Percentiles rank a stretch among this genome's conserved stretches.
phyloP scores from a whole-genome alignment of 2,113 vertebrate genomes.

The Leucosticte australis region DNA sequence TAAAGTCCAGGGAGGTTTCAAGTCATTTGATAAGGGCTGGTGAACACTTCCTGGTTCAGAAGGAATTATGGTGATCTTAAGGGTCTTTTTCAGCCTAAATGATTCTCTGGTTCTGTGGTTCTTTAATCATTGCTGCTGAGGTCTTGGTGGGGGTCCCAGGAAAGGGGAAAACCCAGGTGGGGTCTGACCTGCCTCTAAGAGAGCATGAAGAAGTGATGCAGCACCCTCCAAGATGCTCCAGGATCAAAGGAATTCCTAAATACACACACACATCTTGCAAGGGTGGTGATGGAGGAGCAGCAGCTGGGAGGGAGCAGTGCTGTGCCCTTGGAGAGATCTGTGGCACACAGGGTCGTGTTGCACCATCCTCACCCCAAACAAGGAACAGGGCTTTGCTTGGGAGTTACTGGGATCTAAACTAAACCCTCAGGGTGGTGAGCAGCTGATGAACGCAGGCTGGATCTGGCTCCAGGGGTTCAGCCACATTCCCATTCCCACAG shows the following conservation, averaged over 20 bases:
- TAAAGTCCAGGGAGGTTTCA: background rate
- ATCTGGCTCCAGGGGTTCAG: background rate
- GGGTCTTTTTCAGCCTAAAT: background rate
- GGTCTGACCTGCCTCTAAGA: no score
- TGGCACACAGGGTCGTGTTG: background rate
- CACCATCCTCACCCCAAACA: background rate
- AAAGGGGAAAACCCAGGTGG: background rate
- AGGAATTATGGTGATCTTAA: background rate
- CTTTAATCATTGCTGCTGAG: background rate
- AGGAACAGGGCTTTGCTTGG: background rate
- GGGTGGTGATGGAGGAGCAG: background rate
- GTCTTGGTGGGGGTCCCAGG: background rate
- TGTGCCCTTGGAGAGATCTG: accelerated
- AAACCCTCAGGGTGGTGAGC: background rate
- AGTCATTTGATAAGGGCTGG: background rate
- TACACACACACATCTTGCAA: accelerated
- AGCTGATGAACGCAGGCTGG: background rate
- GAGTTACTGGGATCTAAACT: background rate
- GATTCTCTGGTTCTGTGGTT: background rate
- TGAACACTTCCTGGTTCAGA: background rate
- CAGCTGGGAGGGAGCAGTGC: background rate
- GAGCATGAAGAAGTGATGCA: no score
- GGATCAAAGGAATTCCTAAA: background rate
- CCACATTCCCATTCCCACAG: background rate
- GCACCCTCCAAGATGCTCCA: background rate